These are phyloP conservation scores for Drosophila infuscata DNA, from an alignment of 2,888 invertebrate genomes.

Conservation along the genomic window DNA sequence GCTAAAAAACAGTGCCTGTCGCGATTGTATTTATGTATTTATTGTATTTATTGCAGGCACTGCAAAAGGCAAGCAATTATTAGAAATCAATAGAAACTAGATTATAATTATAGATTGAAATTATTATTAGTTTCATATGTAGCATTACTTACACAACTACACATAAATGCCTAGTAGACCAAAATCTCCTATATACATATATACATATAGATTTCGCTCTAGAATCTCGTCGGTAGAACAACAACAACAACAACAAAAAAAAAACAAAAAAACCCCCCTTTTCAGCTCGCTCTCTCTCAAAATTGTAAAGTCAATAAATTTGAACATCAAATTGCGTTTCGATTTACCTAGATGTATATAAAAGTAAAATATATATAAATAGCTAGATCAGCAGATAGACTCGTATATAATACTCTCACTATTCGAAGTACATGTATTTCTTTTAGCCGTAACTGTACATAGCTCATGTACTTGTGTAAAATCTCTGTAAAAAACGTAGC, in stretches of 20 bases:
- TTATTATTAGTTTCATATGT: conserved; percentile 28
- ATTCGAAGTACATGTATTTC: conserved; percentile 29
- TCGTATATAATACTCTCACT: conserved; percentile 3
- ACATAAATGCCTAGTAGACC: conserved; percentile 12
- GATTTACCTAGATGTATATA: conserved; percentile 30
- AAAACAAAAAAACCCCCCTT: background rate
- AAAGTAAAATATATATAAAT: conserved; percentile 4
- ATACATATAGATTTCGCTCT: conserved; percentile 25
- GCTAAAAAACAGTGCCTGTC: conserved; percentile 7
- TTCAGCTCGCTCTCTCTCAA: conserved; percentile 40
- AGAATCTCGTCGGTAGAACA: conserved; percentile 18
- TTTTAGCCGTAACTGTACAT: conserved; percentile 45
- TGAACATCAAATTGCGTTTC: conserved; percentile 22
- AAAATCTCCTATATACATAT: conserved; percentile 8
- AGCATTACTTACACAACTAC: conserved; percentile 3
- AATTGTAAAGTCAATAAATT: conserved; percentile 31
- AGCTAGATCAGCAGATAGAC: conserved; percentile 33
- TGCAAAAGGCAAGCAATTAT: conserved; percentile 11
- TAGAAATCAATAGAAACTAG: conserved; percentile 26
- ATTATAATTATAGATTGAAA: conserved; percentile 15
- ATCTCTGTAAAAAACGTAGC: conserved; percentile 30
- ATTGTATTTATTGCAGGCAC: conserved; percentile 14
- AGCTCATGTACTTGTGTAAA: conserved; percentile 34
- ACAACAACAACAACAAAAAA: background rate
- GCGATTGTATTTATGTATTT: background rate